A percentile compares a stretch with the other conserved stretches of the same genome.
These are phyloP conservation scores for Dendrolimus pini DNA, from an alignment of 2,888 invertebrate genomes.

Conservation along the genomic window DNA sequence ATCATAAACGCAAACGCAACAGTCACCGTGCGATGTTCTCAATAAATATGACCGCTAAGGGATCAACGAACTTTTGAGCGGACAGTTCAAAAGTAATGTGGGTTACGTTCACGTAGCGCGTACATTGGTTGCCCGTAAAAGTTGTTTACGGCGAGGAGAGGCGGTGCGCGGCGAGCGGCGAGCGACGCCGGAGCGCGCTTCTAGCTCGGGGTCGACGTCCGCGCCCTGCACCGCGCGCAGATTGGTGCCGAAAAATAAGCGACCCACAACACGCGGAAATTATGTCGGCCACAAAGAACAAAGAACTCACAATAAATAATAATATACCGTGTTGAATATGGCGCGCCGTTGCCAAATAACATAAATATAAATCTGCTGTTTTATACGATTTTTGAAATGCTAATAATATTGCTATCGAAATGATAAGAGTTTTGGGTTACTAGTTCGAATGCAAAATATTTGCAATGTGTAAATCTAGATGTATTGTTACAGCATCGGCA, in stretches of 20 bases:
- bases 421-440: no score
- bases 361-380: no score
- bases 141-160: conserved; percentile 63
- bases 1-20: conserved; percentile 47
- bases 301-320: conserved; percentile 33
- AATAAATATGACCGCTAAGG: conserved; percentile 61
- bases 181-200: conserved; percentile 26
- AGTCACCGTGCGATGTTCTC: conserved; percentile 55
- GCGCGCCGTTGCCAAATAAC: no score
- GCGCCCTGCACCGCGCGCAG: conserved; percentile 47
- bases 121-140: conserved; percentile 73
- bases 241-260: conserved; percentile 71
- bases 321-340: no score
- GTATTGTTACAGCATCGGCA: no score
- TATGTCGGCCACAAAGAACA: conserved; percentile 62
- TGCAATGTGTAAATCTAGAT: no score
- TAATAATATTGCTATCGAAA: no score
- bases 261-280: conserved; percentile 63
- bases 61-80: conserved; percentile 71
- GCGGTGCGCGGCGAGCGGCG: conserved; percentile 26
- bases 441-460: no score
- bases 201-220: conserved; percentile 53
- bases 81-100: conserved; percentile 76
- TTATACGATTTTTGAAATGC: no score
- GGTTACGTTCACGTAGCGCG: conserved; percentile 75